Percentiles rank a stretch among this genome's conserved stretches.
Conservation (phyloP, 2,113 vertebrate species). For the Brachypteracias leptosomus region DNA sequence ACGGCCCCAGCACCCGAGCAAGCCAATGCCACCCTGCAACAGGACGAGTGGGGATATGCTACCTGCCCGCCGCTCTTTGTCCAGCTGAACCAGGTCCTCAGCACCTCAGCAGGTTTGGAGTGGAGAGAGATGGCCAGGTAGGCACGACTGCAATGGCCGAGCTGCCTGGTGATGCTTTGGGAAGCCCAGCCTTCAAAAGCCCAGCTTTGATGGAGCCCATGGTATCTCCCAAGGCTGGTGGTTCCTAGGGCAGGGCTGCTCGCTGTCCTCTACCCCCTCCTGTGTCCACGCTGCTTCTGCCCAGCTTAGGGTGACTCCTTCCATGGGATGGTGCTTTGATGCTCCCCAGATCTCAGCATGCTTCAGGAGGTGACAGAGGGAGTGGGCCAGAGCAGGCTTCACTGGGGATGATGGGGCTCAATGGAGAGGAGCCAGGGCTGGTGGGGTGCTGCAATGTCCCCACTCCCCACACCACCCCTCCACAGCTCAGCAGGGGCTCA, state of each 20-base stretch:
- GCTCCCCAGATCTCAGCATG: rapidly evolving
- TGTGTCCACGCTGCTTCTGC: background rate
- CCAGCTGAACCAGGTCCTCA: constrained; percentile 78
- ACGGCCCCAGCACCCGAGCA: background rate
- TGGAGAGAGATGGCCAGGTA: constrained; percentile 81
- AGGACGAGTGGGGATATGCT: background rate
- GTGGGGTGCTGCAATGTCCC: background rate
- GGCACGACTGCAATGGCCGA: background rate
- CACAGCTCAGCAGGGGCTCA: rapidly evolving
- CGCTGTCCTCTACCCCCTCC: rapidly evolving
- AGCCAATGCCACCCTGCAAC: background rate
- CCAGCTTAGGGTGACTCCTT: background rate
- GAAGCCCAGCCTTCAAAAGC: background rate
- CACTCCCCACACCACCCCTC: rapidly evolving
- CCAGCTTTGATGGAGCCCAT: background rate
- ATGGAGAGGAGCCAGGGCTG: rapidly evolving
- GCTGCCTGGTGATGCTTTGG: background rate
- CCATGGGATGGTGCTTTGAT: background rate
- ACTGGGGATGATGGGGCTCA: background rate
- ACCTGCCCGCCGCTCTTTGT: constrained; percentile 67
- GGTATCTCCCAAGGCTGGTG: background rate
- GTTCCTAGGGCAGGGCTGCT: background rate
- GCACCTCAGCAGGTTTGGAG: constrained; percentile 23
- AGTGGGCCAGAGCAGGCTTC: background rate
- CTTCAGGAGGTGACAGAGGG: rapidly evolving